These are phyloP conservation scores for Gryllus bimaculatus DNA, from an alignment of 1,140 invertebrate species.

Conservation along the genomic window DNA sequence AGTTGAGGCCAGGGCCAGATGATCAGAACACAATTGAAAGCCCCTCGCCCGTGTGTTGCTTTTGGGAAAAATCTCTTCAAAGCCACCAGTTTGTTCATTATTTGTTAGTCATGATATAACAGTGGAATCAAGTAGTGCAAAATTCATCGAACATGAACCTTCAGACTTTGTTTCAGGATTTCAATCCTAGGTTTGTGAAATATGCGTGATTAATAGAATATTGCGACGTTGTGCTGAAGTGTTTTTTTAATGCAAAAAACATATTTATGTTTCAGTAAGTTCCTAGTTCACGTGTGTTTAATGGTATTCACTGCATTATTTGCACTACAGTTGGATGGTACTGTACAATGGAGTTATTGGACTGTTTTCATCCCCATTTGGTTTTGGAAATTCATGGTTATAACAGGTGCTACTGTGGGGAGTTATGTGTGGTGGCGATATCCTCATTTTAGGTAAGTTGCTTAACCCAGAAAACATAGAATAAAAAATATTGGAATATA, in stretches of 20 bases:
- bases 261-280: slow-evolving; percentile 68
- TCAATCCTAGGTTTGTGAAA: slow-evolving; percentile 72
- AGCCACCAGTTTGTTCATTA: too few species aligned
- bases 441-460: slow-evolving; percentile 73
- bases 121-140: not conserved
- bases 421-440: slow-evolving; percentile 91
- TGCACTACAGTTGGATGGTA: slow-evolving; percentile 78
- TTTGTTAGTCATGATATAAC: too few species aligned
- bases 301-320: slow-evolving; percentile 84
- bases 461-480: not conserved
- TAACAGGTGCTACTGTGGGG: slow-evolving; percentile 77
- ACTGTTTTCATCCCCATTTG: slow-evolving; percentile 89
- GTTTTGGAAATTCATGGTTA: slow-evolving; percentile 91
- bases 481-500: not conserved
- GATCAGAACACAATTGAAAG: too few species aligned
- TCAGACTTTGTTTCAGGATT: slow-evolving; percentile 81
- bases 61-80: too few species aligned
- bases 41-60: too few species aligned
- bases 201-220: slow-evolving; percentile 13
- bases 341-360: slow-evolving; percentile 88
- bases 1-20: too few species aligned
- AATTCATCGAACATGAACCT: slow-evolving; percentile 58
- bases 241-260: slow-evolving; percentile 10
- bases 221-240: not conserved
- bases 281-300: slow-evolving; percentile 86